Base-by-base conservation (phyloP, 2,888 invertebrate genomes). In the Pedicia rivosa region DNA sequence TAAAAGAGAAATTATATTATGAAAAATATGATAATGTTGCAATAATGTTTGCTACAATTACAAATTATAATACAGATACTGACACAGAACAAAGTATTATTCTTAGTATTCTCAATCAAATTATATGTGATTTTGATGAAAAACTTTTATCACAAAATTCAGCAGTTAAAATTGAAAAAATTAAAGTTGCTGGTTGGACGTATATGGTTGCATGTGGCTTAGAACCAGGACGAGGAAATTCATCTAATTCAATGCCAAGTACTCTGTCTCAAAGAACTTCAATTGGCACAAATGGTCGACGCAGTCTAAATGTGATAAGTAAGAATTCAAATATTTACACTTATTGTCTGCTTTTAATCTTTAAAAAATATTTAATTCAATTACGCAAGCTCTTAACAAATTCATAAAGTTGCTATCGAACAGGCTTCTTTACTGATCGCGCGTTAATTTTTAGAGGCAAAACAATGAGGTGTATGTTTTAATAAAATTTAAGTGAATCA, bases 201-300 rank as follows among this genome's bases (percentile, higher is more conserved):
- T 95, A 94, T 51, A 94, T 95, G 94, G 94, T 92, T 2, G 94
- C 92, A 2, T 87, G 88, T 50, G 95, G 95, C 0, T 65, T 95
- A 33, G 80, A 82, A 48, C 76, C 82, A 1, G 75, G 71, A 20
- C 67, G 76, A 35, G 67, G 78, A 39, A 69, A 71, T 49, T 74
- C 76, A 3, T 60, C 62, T 3, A 6, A 14, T 24, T 34, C 34
- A 7, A 3, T 25, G 12, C n/a, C 8, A n/a, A 7, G 4, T 7
- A 10, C 4, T 10, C 20, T 8, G 20, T 6, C 20, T n/a, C 33
- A 33, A 14, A 15, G 34, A 17, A 46, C 35, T 13, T 49, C 51
- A 17, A 39, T 57, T 2, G 46, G 57, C 38, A 57, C 52, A 13
- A 51, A 46, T 43, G 54, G 49, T 7, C 56, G 58, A 61, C 59